Evolutionary conservation across 2,888 invertebrate genomes (phyloP), one percentile per base, ranked within the genome.

Genomic region (Hypsopygia costalis): DNA sequence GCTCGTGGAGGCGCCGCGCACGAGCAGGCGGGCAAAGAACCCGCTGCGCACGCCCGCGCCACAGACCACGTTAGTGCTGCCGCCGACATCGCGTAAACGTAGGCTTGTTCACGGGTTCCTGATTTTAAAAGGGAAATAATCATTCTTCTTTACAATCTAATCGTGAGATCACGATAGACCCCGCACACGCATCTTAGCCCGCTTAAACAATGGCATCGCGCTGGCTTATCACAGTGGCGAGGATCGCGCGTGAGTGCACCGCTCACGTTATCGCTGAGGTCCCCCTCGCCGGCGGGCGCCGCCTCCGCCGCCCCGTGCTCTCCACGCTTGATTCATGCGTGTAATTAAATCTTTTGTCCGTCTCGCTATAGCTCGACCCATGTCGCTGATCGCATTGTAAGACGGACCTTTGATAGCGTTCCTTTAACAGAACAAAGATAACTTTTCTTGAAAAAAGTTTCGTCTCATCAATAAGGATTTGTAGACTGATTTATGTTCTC

Each of bases 51-150:
- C 21, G 94, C 94, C 46, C 94, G 90, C 4, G 95, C 93, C 55
- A 96, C 89, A 9, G 94, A 91, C 90, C 94, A 94, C 36, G 94
- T 91, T 33, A 96, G 81, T 10, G 95, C 92, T 1, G 96, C 95
- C 0, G 95, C 93, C 11, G 95, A 93, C 73, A 96, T 91, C 1
- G 95, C 95, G 77, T 95, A 94, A 12, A 95, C 95, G 73, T 94
- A 95, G 0, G 95, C 95, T 75, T 96, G 96, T 71, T 96, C 96
- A 46, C 94, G 90, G 9, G 96, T 96, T 36, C 95, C 96, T 96
- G 77, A 16, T 27, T 11, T 12, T 25, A 9, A 38, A 36, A 9
- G 11, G 7, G 27, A 42, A 36, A 28, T 16, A 34, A 40, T 58
- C 67, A 68, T 59, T 66, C 72, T 71, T 75, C 67, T 71, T 58